Percentiles rank a stretch among this genome's conserved stretches.
Conservation (phyloP, 1,140 invertebrate genomes). For the Asobara japonica region DNA sequence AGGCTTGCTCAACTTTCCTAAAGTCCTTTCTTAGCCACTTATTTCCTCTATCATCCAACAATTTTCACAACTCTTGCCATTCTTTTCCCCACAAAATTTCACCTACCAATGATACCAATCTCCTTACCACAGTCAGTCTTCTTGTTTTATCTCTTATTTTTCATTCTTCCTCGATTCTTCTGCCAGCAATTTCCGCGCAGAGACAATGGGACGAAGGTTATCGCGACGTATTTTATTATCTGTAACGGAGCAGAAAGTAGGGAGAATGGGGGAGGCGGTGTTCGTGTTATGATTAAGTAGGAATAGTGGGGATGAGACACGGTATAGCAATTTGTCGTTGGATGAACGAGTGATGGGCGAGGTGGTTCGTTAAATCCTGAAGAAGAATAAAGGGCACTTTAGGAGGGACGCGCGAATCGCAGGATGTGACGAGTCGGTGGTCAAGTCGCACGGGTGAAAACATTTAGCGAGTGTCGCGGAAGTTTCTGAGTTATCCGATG, state of each 20-base stretch:
- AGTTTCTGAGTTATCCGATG: slow-evolving; percentile 16
- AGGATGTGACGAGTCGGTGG: slow-evolving; percentile 45
- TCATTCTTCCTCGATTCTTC: not conserved
- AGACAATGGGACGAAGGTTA: slow-evolving; percentile 35
- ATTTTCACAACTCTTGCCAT: not conserved
- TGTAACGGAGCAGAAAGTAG: slow-evolving; percentile 29
- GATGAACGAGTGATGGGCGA: slow-evolving; percentile 26
- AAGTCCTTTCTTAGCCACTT: not conserved
- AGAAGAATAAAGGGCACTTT: slow-evolving; percentile 18
- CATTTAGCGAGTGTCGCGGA: slow-evolving; percentile 11
- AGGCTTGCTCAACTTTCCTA: not conserved
- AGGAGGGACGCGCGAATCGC: slow-evolving; percentile 21
- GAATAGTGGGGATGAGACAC: slow-evolving; percentile 15
- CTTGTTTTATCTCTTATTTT: slow-evolving; percentile 4
- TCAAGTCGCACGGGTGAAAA: slow-evolving; percentile 33
- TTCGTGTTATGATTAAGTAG: slow-evolving; percentile 19
- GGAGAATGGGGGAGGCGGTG: not conserved
- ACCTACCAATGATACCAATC: slow-evolving; percentile 1
- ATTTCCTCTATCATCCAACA: not conserved
- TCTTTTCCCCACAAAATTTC: not conserved
- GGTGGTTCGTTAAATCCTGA: slow-evolving; percentile 36
- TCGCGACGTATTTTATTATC: slow-evolving; percentile 32
- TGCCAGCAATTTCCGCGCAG: slow-evolving; percentile 11
- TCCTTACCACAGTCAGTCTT: not conserved
- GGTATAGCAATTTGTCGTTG: slow-evolving; percentile 33